Base-by-base conservation (phyloP, 2,888 invertebrate genomes). In the Volucella zonaria region DNA sequence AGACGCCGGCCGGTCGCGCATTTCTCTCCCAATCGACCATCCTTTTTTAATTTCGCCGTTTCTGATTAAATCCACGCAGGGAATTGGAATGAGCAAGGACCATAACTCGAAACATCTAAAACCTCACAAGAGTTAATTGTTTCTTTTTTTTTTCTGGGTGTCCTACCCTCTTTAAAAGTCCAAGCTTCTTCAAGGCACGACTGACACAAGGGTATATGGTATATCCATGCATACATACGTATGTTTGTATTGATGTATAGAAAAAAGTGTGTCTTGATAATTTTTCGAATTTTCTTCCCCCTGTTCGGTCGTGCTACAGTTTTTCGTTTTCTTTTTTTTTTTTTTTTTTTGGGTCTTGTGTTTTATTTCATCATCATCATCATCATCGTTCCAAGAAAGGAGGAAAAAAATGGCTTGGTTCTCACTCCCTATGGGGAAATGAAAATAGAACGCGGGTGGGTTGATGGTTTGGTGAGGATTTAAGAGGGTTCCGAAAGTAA, bases 41-140 rank as follows among this genome's bases (percentile, higher is more conserved):
- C 83, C 80, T 49, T 83, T 83, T 82, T 80, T 79, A 82, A 79
- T 83, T 83, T 83, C 75, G 83, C 80, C 75, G 80, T 83, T 66
- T 75, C 66, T 80, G 74, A 86, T 82, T 68, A 82, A 75, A 78
- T 59, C 68, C 70, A 68, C 77, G 49, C 73, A 76, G 43, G 14
- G 51, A 56, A 45, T 23, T 10, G 31, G 10, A 45, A 14, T 38
- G 31, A 15, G 15, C 31, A 31, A 11, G n/a, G 61, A 51, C 23
- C 42, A 31, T 14, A 47, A 58, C 74, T 82, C 68, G 38, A 49
- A 62, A 73, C 68, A 68, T 75, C 74, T 23, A 64, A 49, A 62
- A 66, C 70, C 68, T 80, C 75, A 54, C 54, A 83, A 76, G 80
- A 64, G 80, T 80, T 83, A 83, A 80, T 83, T 83, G 80, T 71